Evolutionary conservation across 2,797 vertebrate species (phyloP).

Genomic region (Muscicapa striata): DNA sequence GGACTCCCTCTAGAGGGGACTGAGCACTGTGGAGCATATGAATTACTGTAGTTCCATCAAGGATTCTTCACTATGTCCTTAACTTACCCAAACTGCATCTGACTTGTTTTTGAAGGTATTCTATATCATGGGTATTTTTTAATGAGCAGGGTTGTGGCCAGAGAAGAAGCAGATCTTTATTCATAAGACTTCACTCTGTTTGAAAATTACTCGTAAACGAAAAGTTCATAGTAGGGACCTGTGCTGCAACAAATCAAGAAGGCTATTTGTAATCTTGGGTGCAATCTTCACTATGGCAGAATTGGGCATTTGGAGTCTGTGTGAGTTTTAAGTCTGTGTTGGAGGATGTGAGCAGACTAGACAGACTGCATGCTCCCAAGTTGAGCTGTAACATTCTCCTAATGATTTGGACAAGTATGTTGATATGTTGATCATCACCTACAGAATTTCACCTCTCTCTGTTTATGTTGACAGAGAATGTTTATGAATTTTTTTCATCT

Average conservation of each 20-base stretch:
- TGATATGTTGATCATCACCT: background rate
- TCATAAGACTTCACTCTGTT: background rate
- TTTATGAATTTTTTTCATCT: background rate
- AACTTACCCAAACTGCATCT: background rate
- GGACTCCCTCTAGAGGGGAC: conserved; percentile 54
- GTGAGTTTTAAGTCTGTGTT: background rate
- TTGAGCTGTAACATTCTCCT: background rate
- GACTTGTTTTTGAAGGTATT: background rate
- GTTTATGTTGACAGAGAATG: background rate
- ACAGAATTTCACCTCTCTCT: background rate
- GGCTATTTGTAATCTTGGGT: background rate
- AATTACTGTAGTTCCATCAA: background rate
- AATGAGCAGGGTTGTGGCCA: background rate
- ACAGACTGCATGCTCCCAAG: background rate
- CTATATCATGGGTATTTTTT: background rate
- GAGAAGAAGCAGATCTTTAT: background rate
- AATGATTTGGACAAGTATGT: background rate
- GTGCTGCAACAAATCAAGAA: background rate
- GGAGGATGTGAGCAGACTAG: background rate
- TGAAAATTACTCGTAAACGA: background rate
- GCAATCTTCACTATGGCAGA: background rate
- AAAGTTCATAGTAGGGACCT: background rate
- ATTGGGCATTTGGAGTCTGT: background rate
- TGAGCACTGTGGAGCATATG: background rate
- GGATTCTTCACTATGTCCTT: background rate